phyloP scores from a whole-genome alignment of 2,797 vertebrate genomes.

The Lophius americanus region DNA sequence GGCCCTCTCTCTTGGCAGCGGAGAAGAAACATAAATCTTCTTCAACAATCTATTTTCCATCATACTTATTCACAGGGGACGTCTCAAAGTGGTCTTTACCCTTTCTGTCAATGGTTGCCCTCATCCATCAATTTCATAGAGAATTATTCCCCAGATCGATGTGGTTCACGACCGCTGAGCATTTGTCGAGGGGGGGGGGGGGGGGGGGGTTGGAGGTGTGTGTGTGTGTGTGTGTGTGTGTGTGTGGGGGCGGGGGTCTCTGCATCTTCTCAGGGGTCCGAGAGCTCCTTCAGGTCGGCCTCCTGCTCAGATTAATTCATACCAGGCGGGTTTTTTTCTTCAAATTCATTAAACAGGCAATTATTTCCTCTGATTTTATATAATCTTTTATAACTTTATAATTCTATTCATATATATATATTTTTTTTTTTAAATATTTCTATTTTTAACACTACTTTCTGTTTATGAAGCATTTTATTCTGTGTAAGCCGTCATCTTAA shows the following conservation, averaged over 20 bases:
- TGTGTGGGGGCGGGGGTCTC: slow-evolving; percentile 38
- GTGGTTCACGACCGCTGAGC: slow-evolving; percentile 88
- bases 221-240: no score
- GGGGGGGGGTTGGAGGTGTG: slow-evolving; percentile 43
- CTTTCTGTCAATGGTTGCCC: slow-evolving; percentile 91
- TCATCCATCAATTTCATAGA: slow-evolving; percentile 94
- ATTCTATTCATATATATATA: no score
- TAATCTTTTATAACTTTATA: no score
- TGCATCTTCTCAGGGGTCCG: slow-evolving; percentile 73
- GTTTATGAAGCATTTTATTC: no score
- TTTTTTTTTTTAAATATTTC: no score
- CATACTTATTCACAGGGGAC: slow-evolving; percentile 87
- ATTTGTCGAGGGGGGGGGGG: slow-evolving; percentile 81
- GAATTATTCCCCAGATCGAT: slow-evolving; percentile 93
- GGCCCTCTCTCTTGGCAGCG: slow-evolving; percentile 67
- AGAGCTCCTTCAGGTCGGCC: slow-evolving; percentile 70
- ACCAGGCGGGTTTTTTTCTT: slow-evolving; percentile 30
- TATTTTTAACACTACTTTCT: no score
- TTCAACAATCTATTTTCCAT: slow-evolving; percentile 87
- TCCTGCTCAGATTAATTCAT: slow-evolving; percentile 79
- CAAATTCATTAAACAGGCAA: not conserved
- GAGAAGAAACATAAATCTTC: slow-evolving; percentile 87
- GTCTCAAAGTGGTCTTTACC: slow-evolving; percentile 90
- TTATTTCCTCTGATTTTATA: no score
- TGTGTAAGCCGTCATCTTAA: no score